Conservation (phyloP, 2,797 vertebrate genomes). For the Luscinia megarhynchos region DNA sequence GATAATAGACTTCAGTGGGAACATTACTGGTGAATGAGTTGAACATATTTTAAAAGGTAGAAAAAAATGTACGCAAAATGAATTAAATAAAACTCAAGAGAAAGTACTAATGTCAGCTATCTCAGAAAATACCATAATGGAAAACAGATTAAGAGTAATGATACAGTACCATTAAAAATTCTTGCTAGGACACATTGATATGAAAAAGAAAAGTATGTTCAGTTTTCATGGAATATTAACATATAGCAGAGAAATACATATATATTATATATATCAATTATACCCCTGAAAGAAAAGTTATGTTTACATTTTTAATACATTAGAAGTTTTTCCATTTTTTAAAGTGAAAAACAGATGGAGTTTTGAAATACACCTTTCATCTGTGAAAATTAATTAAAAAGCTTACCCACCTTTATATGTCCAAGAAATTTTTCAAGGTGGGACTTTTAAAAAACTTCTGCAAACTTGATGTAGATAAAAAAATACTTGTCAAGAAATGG, state of each 20-base stretch:
- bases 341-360: constrained; percentile 52
- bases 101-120: constrained; percentile 21
- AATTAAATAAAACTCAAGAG: too few relatives aligned
- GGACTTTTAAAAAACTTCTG: constrained; percentile 37
- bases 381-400: constrained; percentile 44
- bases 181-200: constrained; percentile 43
- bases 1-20: constrained; percentile 11
- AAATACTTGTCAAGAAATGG: background rate
- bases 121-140: constrained; percentile 23
- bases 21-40: constrained; percentile 46
- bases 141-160: constrained; percentile 28
- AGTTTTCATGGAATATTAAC: constrained; percentile 65
- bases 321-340: constrained; percentile 56
- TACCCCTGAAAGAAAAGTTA: constrained; percentile 69
- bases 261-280: constrained; percentile 62
- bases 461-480: background rate
- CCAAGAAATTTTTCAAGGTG: constrained; percentile 45
- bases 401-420: constrained; percentile 29
- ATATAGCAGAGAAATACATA: constrained; percentile 66
- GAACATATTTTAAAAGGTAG: constrained; percentile 11
- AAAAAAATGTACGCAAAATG: background rate
- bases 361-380: constrained; percentile 61
- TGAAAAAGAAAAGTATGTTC: constrained; percentile 53
- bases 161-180: constrained; percentile 48
- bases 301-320: constrained; percentile 77